Percentiles rank a stretch among this genome's conserved stretches.
phyloP scores from a whole-genome alignment of 92 coral and sea anemone species.

The Diadumene lineata region DNA sequence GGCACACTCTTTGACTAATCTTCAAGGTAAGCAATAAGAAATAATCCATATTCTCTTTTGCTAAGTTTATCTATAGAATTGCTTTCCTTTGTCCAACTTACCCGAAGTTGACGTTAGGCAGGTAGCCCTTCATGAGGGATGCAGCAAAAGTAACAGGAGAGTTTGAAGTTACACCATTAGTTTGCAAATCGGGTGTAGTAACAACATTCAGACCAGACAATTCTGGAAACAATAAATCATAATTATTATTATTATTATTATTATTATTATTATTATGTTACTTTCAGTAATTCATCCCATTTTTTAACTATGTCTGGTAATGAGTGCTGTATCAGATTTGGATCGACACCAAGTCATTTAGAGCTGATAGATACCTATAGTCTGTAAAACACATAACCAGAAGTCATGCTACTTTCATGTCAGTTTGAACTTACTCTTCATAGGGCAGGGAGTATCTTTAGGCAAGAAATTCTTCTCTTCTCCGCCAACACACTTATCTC shows the following conservation, averaged over 20 bases:
- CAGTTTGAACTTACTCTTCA: constrained; percentile 63
- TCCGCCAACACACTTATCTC: constrained; percentile 74
- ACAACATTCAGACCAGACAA: constrained; percentile 21
- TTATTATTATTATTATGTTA: too few relatives aligned
- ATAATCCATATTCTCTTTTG: background rate
- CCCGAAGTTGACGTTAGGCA: constrained; percentile 27
- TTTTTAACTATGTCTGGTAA: too few relatives aligned
- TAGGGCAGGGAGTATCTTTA: constrained; percentile 81
- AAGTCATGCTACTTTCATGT: too few relatives aligned
- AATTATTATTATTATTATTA: too few relatives aligned
- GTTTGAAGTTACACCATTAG: constrained; percentile 5
- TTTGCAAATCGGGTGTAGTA: background rate
- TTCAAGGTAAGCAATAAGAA: background rate
- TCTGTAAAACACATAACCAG: too few relatives aligned
- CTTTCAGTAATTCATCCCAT: too few relatives aligned
- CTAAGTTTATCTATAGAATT: background rate
- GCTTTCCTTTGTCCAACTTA: constrained; percentile 3
- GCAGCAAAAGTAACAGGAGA: constrained; percentile 19
- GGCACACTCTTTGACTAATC: too few relatives aligned
- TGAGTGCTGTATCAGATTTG: too few relatives aligned
- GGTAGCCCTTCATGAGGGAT: constrained; percentile 13
- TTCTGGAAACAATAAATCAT: constrained; percentile 1
- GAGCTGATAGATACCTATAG: too few relatives aligned
- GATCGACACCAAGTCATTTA: too few relatives aligned
- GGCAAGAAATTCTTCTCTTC: constrained; percentile 49